These are phyloP conservation scores for Heterodera filipjevi DNA, from an alignment of 2,888 invertebrate genomes.

Conservation along the genomic window DNA sequence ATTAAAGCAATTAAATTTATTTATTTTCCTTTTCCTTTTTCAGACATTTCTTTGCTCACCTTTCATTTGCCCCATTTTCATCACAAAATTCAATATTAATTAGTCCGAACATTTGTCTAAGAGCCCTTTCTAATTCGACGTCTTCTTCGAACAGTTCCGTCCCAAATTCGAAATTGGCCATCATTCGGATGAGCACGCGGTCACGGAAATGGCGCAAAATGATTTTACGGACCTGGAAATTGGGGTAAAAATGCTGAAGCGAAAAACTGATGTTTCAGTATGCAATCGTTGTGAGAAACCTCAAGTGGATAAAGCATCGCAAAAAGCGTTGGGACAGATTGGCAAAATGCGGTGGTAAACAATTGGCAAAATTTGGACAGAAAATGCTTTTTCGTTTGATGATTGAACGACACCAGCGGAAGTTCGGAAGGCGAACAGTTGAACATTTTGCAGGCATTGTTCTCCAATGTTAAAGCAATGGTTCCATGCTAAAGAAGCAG, in stretches of 20 bases:
- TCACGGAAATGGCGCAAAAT: conserved; percentile 26
- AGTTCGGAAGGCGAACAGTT: conserved; percentile 36
- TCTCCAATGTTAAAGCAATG: conserved; percentile 38
- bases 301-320: conserved; percentile 34
- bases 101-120: background rate
- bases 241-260: conserved; percentile 17
- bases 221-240: background rate
- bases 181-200: conserved; percentile 10
- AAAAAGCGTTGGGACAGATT: conserved; percentile 33
- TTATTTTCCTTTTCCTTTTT: background rate
- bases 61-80: background rate
- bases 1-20: background rate
- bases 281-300: background rate
- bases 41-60: background rate
- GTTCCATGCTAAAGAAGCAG: conserved; percentile 30
- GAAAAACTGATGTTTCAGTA: background rate
- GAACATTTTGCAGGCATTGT: conserved; percentile 41
- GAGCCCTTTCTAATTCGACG: background rate
- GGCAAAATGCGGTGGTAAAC: conserved; percentile 18
- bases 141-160: background rate
- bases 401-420: background rate
- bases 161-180: background rate
- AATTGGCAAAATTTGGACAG: conserved; percentile 28
- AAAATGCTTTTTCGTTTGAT: background rate
- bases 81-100: background rate